A percentile compares a stretch with the other conserved stretches of the same genome.
phyloP scores from a whole-genome alignment of 2,888 invertebrate genomes.

The Eupeodes luniger region DNA sequence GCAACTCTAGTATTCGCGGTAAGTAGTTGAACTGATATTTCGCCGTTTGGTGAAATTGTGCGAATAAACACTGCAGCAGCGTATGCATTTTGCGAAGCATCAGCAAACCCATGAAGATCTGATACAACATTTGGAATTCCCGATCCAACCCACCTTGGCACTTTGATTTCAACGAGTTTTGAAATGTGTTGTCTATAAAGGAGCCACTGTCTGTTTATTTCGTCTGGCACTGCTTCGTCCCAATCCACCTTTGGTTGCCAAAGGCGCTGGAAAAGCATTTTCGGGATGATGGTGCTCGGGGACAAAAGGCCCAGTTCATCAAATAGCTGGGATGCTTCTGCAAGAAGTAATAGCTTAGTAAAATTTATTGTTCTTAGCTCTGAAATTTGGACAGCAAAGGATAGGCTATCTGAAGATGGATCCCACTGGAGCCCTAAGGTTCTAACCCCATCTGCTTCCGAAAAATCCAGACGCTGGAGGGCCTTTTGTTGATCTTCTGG shows the following conservation, averaged over 20 bases:
- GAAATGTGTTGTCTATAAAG: slow-evolving; percentile 3
- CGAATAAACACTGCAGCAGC: slow-evolving; percentile 43
- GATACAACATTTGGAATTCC: too few species aligned
- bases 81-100: slow-evolving; percentile 49
- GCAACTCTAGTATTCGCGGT: slow-evolving; percentile 48
- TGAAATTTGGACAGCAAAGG: slow-evolving; percentile 24
- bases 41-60: slow-evolving; percentile 28
- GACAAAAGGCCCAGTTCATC: slow-evolving; percentile 21
- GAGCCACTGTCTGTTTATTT: not conserved
- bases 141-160: slow-evolving; percentile 37
- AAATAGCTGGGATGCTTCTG: slow-evolving; percentile 30
- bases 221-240: slow-evolving; percentile 23
- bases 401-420: too few species aligned
- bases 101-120: slow-evolving; percentile 41
- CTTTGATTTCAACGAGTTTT: too few species aligned
- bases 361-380: slow-evolving; percentile 15
- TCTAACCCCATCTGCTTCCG: too few species aligned
- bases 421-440: too few species aligned
- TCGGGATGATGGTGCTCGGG: slow-evolving; percentile 33
- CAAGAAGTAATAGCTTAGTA: slow-evolving; percentile 31
- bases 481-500: slow-evolving; percentile 34
- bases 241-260: too few species aligned
- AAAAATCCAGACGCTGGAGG: slow-evolving; percentile 24
- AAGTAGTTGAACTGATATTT: not conserved
- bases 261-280: slow-evolving; percentile 40